These are phyloP conservation scores for Tor tambroides DNA, from an alignment of 2,113 vertebrate genomes.

Conservation along the genomic window DNA sequence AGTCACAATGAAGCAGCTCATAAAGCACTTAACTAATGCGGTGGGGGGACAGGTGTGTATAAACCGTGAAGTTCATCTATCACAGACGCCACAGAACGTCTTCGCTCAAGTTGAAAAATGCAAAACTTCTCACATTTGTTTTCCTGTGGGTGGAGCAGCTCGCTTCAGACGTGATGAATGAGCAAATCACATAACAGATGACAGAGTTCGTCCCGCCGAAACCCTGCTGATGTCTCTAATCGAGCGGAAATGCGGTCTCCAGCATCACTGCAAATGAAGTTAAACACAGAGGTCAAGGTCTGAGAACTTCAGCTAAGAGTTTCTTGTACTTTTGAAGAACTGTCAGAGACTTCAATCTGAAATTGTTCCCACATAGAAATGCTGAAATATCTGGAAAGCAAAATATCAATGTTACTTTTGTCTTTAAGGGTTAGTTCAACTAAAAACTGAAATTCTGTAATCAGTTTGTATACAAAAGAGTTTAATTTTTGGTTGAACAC, in stretches of 20 bases:
- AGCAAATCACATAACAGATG: constrained; percentile 13
- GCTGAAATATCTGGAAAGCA: background rate
- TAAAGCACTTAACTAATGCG: background rate
- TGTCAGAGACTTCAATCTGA: background rate
- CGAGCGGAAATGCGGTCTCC: background rate
- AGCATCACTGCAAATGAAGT: background rate
- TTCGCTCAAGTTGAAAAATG: constrained; percentile 11
- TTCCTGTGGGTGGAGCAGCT: background rate
- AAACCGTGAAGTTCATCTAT: background rate
- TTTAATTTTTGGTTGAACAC: too few relatives aligned
- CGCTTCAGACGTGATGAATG: constrained; percentile 16
- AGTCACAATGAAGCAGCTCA: background rate
- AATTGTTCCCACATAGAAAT: background rate
- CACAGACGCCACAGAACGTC: background rate
- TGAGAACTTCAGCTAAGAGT: background rate
- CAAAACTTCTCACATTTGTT: constrained; percentile 9
- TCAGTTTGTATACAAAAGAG: too few relatives aligned
- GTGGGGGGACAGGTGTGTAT: background rate
- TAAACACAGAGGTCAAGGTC: background rate
- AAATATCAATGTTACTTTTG: background rate
- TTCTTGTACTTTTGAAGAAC: background rate
- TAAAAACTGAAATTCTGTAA: too few relatives aligned
- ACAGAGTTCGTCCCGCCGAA: background rate
- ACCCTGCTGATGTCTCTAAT: constrained; percentile 3
- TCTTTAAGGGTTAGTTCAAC: background rate